phyloP scores from a whole-genome alignment of 2,888 invertebrate species.

The Tetragnatha montana region DNA sequence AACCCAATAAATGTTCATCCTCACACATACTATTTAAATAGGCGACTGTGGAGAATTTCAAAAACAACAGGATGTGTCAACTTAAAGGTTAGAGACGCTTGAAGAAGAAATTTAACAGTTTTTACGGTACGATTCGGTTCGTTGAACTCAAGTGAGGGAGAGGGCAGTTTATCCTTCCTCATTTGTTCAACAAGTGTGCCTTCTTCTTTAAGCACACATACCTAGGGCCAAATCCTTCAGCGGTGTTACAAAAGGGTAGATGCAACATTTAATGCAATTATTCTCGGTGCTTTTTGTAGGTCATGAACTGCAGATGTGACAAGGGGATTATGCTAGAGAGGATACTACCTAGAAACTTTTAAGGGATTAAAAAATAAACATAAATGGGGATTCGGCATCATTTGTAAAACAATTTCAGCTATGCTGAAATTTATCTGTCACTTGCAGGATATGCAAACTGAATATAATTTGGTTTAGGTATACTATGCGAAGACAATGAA shows the following conservation, averaged over 20 bases:
- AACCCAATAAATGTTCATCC: too few species aligned
- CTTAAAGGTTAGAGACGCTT: background rate
- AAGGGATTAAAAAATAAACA: too few species aligned
- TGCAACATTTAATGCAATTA: background rate
- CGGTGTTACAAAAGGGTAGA: background rate
- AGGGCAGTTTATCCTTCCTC: conserved; percentile 13
- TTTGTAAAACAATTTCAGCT: too few species aligned
- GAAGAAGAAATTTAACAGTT: background rate
- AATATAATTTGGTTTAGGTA: too few species aligned
- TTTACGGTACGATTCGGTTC: conserved; percentile 34
- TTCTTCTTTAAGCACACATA: background rate
- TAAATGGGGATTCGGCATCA: too few species aligned
- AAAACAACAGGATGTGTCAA: conserved; percentile 36
- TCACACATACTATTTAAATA: background rate
- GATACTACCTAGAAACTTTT: too few species aligned
- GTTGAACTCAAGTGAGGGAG: conserved; percentile 34
- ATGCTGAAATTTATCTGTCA: too few species aligned
- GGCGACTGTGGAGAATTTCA: background rate
- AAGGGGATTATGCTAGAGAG: too few species aligned
- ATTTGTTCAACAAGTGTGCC: background rate
- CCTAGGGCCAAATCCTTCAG: background rate
- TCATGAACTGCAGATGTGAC: background rate
- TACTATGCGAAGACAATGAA: too few species aligned
- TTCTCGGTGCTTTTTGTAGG: background rate
- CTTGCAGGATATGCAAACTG: too few species aligned